Evolutionary conservation across 2,888 invertebrate genomes (phyloP), one percentile per base, ranked within the genome.

Genomic region (Anagyrus pseudococci): DNA sequence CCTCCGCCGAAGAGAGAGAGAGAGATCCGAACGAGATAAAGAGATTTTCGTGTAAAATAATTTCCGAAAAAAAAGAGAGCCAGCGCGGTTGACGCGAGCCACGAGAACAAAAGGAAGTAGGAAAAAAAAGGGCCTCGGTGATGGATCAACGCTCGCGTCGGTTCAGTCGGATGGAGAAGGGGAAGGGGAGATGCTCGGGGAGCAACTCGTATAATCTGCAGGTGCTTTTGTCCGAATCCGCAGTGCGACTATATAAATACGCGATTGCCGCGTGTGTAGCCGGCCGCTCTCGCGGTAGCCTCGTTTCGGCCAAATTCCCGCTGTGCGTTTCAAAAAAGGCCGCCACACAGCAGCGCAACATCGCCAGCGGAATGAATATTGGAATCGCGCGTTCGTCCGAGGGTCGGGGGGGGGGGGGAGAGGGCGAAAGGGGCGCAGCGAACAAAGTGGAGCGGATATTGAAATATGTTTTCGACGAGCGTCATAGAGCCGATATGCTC

Each of bases 381-480:
- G 75, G 61, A 70, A 74, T 69, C 70, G 69, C 61, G 63, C 69
- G 68, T 72, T 71, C 68, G 66, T 66, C 58, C 58, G 59, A 69
- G 29, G 4, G 10, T 10, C 29, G 29, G 29, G 10, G 29, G 10
- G 29, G 6, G 29, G 10, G 29, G 6, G 29, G 29, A 4, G 29
- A 4, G 29, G 29, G 29, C 33, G 33, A 13, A 10, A 10, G 33
- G 33, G 33, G 13, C 33, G 33, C 33, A 15, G 13, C n/a, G 70
- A 67, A 66, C 68, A 74, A 72, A 72, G 72, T 72, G 68, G 69
- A 68, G 68, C 71, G 73, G 74, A 75, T 75, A 75, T 75, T 73
- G 74, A 73, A 75, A 75, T 73, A 73, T 73, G 73, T 74, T 75
- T 72, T 73, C 61, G 64, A 66, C 66, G 65, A 62, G 58, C 55